Base-by-base conservation (phyloP, 2,797 vertebrate genomes). In the Semotilus atromaculatus region DNA sequence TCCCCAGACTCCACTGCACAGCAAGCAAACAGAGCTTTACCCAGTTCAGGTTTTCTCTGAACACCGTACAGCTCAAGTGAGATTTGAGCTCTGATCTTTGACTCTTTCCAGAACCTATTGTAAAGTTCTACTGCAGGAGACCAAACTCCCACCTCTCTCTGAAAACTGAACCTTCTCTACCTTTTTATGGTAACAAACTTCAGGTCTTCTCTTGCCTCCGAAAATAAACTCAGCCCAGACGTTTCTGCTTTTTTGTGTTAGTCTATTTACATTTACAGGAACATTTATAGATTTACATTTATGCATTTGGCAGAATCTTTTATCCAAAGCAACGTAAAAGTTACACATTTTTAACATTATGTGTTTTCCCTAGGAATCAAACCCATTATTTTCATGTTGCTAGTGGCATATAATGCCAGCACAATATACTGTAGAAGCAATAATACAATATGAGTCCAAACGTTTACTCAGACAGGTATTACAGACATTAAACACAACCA, bases 401-500 rank as follows among this genome's bases (percentile, higher is more conserved):
- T 79, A 18, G 43, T 18, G 26, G 40, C 23, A 68, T 68, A 21
- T 55, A 23, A 23, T 70, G 11, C 34, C 51, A 40, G 67, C 51
- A 72, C 34, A 70, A 55, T 70, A 36, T 43, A 53, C 45, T 3
- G 29, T 51, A 29, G 45, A 34, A 51, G 64, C 64, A 67, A 80
- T 38, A 68, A n/a, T 80, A 26, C 43, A 31, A 78, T n/a, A 58
- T 2, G 19, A 53, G 18, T 74, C 48, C 48, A 84, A 71, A 81
- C 58, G 79, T 29, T 62, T 34, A 84, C 21, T 80, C 82, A 58
- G n/a, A 9, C 48, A 85, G 77, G 51, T 55, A 68, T 77, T 72
- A 76, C 31, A 82, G 70, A 82, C 81, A 85, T 70, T 74, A 75
- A 64, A 58, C 64, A 51, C 26, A 75, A 73, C 68, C 79, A 76